These are phyloP conservation scores for Falco novaeseelandiae DNA, from an alignment of 2,797 vertebrate genomes.

Conservation along the genomic window DNA sequence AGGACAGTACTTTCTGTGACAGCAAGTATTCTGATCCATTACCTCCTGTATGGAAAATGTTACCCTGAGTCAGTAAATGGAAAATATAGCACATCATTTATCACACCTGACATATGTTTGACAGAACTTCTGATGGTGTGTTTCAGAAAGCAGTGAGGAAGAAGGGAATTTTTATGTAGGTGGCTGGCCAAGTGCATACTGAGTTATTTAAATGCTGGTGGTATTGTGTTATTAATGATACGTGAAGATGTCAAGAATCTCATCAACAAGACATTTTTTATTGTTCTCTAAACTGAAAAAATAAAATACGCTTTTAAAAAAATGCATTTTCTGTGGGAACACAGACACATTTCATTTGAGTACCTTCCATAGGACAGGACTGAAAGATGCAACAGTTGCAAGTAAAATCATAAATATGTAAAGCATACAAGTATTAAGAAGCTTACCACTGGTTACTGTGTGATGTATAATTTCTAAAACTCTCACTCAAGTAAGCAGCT, in stretches of 20 bases:
- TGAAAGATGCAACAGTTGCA: neutral
- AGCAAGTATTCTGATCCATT: neutral
- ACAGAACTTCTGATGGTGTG: too few species aligned
- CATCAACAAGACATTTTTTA: neutral
- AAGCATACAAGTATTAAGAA: neutral
- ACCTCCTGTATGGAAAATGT: neutral
- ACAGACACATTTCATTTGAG: neutral
- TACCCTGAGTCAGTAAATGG: neutral
- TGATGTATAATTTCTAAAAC: neutral
- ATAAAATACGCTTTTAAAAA: neutral
- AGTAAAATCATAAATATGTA: neutral
- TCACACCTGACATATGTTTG: neutral
- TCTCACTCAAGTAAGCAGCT: neutral
- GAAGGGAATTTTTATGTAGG: neutral
- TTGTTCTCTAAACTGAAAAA: neutral
- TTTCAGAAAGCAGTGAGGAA: neutral
- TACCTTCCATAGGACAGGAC: neutral
- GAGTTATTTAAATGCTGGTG: neutral
- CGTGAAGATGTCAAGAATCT: neutral
- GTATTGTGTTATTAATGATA: fast-evolving
- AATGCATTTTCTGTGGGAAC: neutral
- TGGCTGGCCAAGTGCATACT: neutral
- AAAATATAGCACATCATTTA: neutral
- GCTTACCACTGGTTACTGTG: neutral
- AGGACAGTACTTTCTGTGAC: neutral